Conservation (phyloP, 2,113 vertebrate species). For the Cranoglanis bouderius region DNA sequence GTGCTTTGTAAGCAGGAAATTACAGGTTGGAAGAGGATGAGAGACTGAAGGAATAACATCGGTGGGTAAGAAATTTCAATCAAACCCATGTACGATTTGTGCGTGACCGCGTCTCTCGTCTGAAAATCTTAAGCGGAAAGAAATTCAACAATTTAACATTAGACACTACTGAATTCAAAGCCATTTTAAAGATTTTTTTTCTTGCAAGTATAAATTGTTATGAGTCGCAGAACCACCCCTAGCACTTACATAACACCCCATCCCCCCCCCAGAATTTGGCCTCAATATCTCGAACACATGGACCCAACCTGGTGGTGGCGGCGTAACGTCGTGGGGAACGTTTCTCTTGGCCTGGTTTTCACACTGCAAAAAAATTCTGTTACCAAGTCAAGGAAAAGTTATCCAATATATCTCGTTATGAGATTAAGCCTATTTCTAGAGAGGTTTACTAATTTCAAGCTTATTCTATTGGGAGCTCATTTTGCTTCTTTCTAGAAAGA, state of each 20-base stretch:
- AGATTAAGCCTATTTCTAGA: too few relatives aligned
- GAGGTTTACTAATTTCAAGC: too few relatives aligned
- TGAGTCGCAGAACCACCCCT: neutral
- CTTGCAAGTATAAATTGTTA: too few relatives aligned
- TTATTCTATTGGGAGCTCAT: too few relatives aligned
- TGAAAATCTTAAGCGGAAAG: neutral
- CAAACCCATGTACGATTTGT: neutral
- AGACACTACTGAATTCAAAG: neutral
- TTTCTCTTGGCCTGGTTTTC: too few relatives aligned
- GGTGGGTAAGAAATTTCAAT: neutral
- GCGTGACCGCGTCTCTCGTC: neutral
- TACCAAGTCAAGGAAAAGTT: too few relatives aligned
- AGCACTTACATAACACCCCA: too few relatives aligned
- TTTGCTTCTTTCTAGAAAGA: too few relatives aligned
- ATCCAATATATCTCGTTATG: too few relatives aligned
- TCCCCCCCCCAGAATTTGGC: neutral
- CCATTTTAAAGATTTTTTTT: too few relatives aligned
- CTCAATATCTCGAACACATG: neutral
- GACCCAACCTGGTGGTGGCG: neutral
- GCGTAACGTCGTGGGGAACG: neutral
- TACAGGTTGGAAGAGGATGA: neutral
- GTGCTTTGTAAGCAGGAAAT: neutral
- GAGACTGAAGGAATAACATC: neutral
- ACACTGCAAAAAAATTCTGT: too few relatives aligned
- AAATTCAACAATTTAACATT: neutral